phyloP scores from a whole-genome alignment of 2,797 vertebrate genomes.

The Crocidura indochinensis region DNA sequence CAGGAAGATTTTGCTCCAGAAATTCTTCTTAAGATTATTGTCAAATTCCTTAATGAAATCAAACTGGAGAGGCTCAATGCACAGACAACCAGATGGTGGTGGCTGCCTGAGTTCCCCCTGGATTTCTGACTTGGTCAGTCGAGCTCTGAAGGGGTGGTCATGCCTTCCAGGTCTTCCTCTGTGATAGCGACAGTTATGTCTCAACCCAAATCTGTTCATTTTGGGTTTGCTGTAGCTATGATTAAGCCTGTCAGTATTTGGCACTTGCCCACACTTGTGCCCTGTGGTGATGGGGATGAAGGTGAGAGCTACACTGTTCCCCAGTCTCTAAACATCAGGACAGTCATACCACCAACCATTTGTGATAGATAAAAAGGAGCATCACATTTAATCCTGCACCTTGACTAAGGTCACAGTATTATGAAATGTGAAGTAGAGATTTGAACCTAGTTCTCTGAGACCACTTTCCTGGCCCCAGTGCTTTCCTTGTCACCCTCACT shows the following conservation, averaged over 20 bases:
- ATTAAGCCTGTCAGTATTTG: neutral
- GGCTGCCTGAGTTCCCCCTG: neutral
- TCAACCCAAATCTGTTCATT: rapidly evolving
- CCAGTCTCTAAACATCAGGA: neutral
- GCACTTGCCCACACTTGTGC: neutral
- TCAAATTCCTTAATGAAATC: conserved; percentile 79
- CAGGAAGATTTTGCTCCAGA: conserved; percentile 86
- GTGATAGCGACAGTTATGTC: too few species aligned
- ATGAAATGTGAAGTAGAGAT: neutral
- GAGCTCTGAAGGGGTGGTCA: neutral
- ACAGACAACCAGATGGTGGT: neutral
- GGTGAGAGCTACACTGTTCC: rapidly evolving
- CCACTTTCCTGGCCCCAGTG: neutral
- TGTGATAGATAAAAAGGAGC: neutral
- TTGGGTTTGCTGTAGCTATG: neutral
- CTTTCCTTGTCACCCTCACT: neutral
- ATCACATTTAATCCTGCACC: neutral
- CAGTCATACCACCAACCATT: neutral
- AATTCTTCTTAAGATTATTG: conserved; percentile 65
- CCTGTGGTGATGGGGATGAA: neutral
- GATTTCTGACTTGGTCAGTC: neutral
- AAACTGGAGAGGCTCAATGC: neutral
- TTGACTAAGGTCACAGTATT: neutral
- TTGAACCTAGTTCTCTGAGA: neutral
- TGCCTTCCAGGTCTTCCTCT: neutral